phyloP scores from a whole-genome alignment of 2,888 invertebrate species.

The Lysandra bellargus region DNA sequence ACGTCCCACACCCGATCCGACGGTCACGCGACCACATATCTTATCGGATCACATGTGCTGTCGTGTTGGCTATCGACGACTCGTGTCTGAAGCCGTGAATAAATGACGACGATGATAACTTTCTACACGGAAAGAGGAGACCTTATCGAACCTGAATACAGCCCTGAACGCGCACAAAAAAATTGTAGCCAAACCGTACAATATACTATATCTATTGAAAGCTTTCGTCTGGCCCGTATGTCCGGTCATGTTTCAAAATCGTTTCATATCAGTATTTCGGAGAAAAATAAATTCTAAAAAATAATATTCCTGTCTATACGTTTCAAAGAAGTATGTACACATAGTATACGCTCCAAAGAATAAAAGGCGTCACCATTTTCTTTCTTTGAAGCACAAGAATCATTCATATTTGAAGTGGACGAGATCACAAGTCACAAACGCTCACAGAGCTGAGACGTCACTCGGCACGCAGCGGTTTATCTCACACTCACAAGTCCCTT shows the following conservation, averaged over 20 bases:
- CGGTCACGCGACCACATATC: slow-evolving; percentile 8
- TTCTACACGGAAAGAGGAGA: background rate
- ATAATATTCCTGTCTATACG: background rate
- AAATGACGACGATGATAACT: background rate
- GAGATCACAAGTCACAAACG: background rate
- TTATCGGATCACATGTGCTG: background rate
- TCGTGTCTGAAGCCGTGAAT: background rate
- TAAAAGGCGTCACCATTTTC: background rate
- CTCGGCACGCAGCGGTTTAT: background rate
- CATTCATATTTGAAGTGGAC: background rate
- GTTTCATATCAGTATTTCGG: too few relatives aligned
- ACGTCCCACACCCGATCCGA: background rate
- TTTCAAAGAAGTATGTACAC: background rate
- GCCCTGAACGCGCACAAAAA: too few relatives aligned
- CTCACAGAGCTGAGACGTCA: background rate
- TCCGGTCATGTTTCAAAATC: too few relatives aligned
- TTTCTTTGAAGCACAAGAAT: background rate
- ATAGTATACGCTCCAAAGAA: background rate
- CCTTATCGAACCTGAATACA: background rate
- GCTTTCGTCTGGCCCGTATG: too few relatives aligned
- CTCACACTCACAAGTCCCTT: background rate
- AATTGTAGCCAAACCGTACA: too few relatives aligned
- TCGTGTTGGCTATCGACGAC: slow-evolving; percentile 6
- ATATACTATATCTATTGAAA: too few relatives aligned
- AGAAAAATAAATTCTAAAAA: background rate